Evolutionary conservation across 2,888 invertebrate genomes (phyloP).

Genomic region (Chorisops tibialis): DNA sequence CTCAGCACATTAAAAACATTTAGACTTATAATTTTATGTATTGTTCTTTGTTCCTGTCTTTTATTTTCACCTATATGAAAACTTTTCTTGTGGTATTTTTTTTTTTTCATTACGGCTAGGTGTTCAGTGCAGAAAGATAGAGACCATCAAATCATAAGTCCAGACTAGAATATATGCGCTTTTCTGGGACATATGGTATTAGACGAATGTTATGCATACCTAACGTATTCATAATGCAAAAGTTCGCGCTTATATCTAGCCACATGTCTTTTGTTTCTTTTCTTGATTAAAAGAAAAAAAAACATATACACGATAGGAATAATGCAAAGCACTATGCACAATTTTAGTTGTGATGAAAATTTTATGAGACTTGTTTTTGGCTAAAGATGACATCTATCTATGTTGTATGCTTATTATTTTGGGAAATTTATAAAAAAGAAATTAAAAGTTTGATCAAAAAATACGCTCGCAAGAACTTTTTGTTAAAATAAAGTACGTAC

Average conservation of each 20-base stretch:
- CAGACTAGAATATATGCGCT: not conserved
- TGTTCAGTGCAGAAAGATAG: not conserved
- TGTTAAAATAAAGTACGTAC: no score
- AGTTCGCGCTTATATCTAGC: not conserved
- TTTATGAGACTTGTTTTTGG: no score
- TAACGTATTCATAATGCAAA: not conserved
- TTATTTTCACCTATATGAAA: not conserved
- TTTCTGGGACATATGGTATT: not conserved
- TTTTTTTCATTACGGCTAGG: constrained; percentile 1
- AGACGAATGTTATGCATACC: not conserved
- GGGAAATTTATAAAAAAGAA: no score
- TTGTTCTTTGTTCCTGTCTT: constrained; percentile 3
- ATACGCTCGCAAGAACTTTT: no score
- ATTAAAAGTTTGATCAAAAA: no score
- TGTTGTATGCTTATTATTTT: no score
- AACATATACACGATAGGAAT: no score
- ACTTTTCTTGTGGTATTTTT: not conserved
- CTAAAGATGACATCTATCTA: no score
- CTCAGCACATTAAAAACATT: constrained; percentile 7
- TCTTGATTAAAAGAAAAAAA: not conserved
- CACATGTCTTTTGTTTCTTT: not conserved
- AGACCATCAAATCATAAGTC: not conserved
- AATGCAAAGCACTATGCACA: no score
- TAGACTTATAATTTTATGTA: constrained; percentile 10
- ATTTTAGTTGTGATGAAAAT: no score